Evolutionary conservation across 1,140 invertebrate species (phyloP).

Genomic region (Teleopsis dalmanni): DNA sequence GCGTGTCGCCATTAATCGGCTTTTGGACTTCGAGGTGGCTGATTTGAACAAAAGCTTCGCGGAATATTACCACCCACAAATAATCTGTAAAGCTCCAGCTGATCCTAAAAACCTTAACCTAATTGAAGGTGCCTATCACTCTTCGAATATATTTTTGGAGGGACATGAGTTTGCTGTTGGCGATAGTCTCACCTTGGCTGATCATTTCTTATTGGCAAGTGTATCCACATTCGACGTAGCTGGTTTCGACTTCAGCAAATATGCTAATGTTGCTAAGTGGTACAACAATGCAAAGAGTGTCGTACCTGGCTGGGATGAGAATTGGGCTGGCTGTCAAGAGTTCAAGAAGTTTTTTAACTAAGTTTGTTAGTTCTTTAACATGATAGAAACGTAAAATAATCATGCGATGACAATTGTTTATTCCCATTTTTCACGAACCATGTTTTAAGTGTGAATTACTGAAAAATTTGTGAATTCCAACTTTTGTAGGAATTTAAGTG

Average conservation of each 20-base stretch:
- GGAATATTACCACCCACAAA: constrained; percentile 57
- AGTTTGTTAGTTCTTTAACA: too few relatives aligned
- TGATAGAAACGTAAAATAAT: too few relatives aligned
- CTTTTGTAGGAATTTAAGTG: too few relatives aligned
- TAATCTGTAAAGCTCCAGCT: constrained; percentile 54
- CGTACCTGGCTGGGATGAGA: constrained; percentile 64
- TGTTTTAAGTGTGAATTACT: too few relatives aligned
- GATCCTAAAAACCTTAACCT: constrained; percentile 56
- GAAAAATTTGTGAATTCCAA: too few relatives aligned
- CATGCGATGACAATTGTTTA: too few relatives aligned
- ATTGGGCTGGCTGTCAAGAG: constrained; percentile 50
- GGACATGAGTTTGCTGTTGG: constrained; percentile 57
- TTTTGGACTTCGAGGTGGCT: constrained; percentile 64
- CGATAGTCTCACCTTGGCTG: constrained; percentile 62
- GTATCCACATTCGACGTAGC: constrained; percentile 59
- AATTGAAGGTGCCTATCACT: constrained; percentile 53
- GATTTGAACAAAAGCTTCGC: constrained; percentile 55
- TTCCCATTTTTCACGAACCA: too few relatives aligned
- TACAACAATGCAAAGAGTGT: constrained; percentile 56
- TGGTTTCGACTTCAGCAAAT: constrained; percentile 57
- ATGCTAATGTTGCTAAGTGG: constrained; percentile 61
- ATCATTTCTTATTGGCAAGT: constrained; percentile 52
- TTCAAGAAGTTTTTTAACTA: constrained; percentile 40
- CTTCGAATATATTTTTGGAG: constrained; percentile 57
- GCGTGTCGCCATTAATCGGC: constrained; percentile 61